A percentile compares a stretch with the other conserved stretches of the same genome.
Conservation (phyloP, 1,140 invertebrate genomes). For the Anastrepha obliqua region DNA sequence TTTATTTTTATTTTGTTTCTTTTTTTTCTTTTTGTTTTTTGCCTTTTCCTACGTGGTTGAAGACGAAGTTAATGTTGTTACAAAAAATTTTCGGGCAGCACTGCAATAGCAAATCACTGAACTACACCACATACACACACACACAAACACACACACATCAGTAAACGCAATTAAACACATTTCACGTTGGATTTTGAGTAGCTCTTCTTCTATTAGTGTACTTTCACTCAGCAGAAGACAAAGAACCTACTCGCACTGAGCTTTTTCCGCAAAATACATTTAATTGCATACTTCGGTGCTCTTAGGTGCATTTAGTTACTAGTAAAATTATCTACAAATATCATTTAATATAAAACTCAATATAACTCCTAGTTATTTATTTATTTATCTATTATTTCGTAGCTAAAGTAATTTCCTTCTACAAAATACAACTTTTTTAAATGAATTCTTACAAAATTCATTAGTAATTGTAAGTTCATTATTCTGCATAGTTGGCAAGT, state of each 20-base stretch:
- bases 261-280: background rate
- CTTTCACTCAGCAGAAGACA: too few relatives aligned
- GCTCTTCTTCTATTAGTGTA: background rate
- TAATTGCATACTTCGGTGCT: conserved; percentile 10
- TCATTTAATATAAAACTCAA: background rate
- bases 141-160: background rate
- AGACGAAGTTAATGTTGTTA: conserved; percentile 36
- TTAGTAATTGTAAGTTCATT: background rate
- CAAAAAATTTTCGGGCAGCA: conserved; percentile 63
- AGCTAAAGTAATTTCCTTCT: background rate
- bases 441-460: background rate
- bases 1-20: conserved; percentile 10
- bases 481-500: background rate
- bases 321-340: background rate
- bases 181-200: background rate
- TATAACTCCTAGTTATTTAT: background rate
- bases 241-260: too few relatives aligned
- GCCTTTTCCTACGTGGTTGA: conserved; percentile 19
- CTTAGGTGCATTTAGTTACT: conserved; percentile 33
- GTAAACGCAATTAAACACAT: background rate
- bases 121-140: conserved; percentile 21
- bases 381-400: background rate
- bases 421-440: background rate
- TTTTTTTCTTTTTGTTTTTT: background rate
- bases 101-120: conserved; percentile 64